phyloP scores from a whole-genome alignment of 30 jellyfish, hydroid and myxozoan species.

The Haliclystus octoradiatus region DNA sequence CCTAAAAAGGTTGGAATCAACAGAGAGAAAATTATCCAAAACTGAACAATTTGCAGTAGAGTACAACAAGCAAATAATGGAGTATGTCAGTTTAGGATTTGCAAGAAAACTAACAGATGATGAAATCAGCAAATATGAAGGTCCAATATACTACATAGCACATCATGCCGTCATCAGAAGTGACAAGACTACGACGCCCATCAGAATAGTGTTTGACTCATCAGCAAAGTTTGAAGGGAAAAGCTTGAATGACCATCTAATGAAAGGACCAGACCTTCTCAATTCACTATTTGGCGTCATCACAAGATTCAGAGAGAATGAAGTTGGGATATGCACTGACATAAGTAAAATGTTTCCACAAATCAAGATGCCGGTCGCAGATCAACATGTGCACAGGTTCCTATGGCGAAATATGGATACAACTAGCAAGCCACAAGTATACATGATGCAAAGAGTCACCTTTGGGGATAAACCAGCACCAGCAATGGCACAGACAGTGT shows the following conservation, averaged over 20 bases:
- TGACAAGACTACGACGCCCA: constrained; percentile 36
- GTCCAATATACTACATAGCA: constrained; percentile 45
- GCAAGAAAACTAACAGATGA: constrained; percentile 9
- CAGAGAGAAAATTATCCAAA: constrained; percentile 18
- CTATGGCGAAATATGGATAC: constrained; percentile 41
- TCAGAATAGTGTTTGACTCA: constrained; percentile 46
- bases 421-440: constrained; percentile 21
- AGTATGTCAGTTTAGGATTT: constrained; percentile 10
- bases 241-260: constrained; percentile 35
- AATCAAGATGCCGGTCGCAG: constrained; percentile 32
- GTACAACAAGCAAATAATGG: constrained; percentile 28
- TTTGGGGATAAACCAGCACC: constrained; percentile 58
- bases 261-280: constrained; percentile 69
- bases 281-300: constrained; percentile 32
- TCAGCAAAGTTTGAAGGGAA: constrained; percentile 37
- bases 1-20: constrained; percentile 17
- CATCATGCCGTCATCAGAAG: constrained; percentile 43
- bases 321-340: constrained; percentile 36
- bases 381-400: constrained; percentile 53
- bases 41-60: constrained; percentile 45
- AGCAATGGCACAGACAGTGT: constrained; percentile 38
- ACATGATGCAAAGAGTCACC: constrained; percentile 17
- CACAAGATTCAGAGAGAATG: constrained; percentile 50
- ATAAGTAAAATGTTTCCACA: constrained; percentile 32
- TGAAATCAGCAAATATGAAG: constrained; percentile 23